phyloP scores from a whole-genome alignment of 1,140 invertebrate genomes.

The Lasioglossum baleicum region DNA sequence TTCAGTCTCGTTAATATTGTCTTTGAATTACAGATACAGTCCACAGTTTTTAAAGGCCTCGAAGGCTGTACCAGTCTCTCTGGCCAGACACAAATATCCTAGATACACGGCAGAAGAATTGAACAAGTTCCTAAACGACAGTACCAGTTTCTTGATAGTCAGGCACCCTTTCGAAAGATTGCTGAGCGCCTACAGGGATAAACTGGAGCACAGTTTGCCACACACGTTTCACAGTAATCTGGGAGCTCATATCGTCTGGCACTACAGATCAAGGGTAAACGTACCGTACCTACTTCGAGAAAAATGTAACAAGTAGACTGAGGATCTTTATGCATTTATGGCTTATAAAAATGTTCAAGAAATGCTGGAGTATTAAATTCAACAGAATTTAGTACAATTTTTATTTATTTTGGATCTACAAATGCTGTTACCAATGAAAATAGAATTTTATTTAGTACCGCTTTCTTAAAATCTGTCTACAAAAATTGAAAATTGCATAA shows the following conservation, averaged over 20 bases:
- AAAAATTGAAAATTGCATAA: no score
- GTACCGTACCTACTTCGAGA: neutral
- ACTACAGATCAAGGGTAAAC: constrained; percentile 83
- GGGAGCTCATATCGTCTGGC: constrained; percentile 86
- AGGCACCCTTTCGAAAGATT: constrained; percentile 94
- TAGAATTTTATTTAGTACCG: no score
- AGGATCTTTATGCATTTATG: no score
- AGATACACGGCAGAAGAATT: constrained; percentile 85
- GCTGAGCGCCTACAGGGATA: constrained; percentile 93
- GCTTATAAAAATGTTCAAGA: no score
- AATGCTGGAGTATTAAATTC: no score
- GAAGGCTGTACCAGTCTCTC: constrained; percentile 86
- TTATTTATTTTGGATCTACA: no score
- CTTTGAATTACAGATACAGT: constrained; percentile 80
- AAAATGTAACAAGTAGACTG: neutral
- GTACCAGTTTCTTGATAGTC: constrained; percentile 91
- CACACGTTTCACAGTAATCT: constrained; percentile 90
- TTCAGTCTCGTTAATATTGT: no score
- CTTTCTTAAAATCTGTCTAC: no score
- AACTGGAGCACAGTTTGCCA: constrained; percentile 89
- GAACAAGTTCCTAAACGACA: constrained; percentile 83
- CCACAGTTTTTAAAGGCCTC: constrained; percentile 88
- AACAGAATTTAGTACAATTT: no score
- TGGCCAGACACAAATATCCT: constrained; percentile 89
- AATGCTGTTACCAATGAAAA: no score